These are phyloP conservation scores for Selenia dentaria DNA, from an alignment of 2,888 invertebrate species.

Conservation along the genomic window DNA sequence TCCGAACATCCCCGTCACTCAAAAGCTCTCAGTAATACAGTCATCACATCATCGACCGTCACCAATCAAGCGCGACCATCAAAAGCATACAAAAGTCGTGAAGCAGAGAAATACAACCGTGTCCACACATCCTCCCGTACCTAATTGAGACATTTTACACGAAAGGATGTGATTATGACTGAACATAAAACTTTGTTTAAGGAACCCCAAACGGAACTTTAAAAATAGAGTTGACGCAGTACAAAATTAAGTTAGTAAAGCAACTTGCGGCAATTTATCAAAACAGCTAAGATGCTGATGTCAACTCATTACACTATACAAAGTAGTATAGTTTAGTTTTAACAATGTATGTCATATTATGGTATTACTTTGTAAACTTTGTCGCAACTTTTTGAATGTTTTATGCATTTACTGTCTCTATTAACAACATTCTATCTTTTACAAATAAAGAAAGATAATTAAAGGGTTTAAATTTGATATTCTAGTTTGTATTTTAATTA, in stretches of 20 bases:
- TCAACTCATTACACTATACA: no score
- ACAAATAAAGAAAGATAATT: no score
- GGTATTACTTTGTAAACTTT: no score
- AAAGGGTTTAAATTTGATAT: no score
- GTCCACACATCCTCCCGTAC: slow-evolving; percentile 76
- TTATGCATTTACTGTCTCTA: no score
- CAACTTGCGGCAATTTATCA: no score
- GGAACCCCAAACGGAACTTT: slow-evolving; percentile 57
- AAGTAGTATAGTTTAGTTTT: no score
- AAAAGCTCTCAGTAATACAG: slow-evolving; percentile 45
- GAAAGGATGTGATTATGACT: slow-evolving; percentile 80
- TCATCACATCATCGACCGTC: slow-evolving; percentile 57
- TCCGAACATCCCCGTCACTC: not conserved
- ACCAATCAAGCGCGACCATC: slow-evolving; percentile 43
- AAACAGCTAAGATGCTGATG: no score
- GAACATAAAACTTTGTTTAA: slow-evolving; percentile 77
- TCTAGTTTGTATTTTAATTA: no score
- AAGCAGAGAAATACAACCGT: slow-evolving; percentile 50
- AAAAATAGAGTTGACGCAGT: slow-evolving; percentile 42
- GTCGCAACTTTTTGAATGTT: no score
- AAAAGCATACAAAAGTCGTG: slow-evolving; percentile 67
- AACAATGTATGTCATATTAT: no score
- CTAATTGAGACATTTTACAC: slow-evolving; percentile 82
- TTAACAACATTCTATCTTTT: no score
- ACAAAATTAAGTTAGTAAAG: not conserved